Base-by-base conservation (phyloP, 1,140 invertebrate genomes). In the Arion vulgaris region DNA sequence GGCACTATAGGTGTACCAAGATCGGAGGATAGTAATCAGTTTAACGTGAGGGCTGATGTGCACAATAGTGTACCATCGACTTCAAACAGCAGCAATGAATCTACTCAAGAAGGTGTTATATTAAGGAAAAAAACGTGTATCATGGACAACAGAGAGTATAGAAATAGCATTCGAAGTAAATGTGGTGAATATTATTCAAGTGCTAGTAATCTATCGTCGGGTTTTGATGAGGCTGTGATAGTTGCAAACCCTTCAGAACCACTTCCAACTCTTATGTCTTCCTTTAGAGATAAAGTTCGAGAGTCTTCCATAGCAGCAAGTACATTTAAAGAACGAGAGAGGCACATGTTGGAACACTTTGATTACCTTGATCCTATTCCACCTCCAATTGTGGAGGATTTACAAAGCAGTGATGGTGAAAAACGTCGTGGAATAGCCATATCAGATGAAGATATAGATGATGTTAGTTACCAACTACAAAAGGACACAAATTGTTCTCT, bases 211-310 rank as follows among this genome's bases (percentile, higher is more conserved):
- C 53, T 84, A 19, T 76, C 84, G 0, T 32, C 80, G 1, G 28
- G 66, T 26, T 51, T 41, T 19, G 84, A 85, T 5, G 80, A 83
- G 17, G 19, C 80, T 23, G 49, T 23, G 28, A 32, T 53, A 39
- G 38, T 28, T n/a, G 36, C 72, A 26, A 76, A 32, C 36, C 73
- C 62, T 39, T 9, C 83, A 0, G 85, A 85, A 32, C 80, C 77
- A 26, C 83, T 84, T 28, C 81, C 83, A 32, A 87, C 83, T 17
- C 75, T 85, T 4, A 85, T 85, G 85, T 85, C 86, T 11, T 84
- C 86, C 13, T 85, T 87, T 41, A 39, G 84, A 53, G 84, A 86
- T 80, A 86, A 85, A 82, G 80, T 86, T 34, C 79, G 83, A 28
- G 86, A 87, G 83, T 84, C 83, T 15, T 85, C 85, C 26, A 39